Conservation (phyloP, 2,888 invertebrate genomes). For the Ramazzottius varieornatus region DNA sequence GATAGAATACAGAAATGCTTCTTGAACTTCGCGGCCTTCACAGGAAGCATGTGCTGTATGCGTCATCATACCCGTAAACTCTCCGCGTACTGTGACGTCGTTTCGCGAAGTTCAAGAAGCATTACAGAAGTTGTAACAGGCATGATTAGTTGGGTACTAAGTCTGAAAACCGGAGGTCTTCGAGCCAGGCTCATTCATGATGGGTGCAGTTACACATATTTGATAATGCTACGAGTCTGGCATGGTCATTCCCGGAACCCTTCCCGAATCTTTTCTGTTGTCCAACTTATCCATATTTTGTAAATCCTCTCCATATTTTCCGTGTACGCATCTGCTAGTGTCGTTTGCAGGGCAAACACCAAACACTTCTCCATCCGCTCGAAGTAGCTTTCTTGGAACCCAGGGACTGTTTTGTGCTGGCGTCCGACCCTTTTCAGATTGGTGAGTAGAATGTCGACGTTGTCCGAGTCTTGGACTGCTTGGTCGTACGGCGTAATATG, state of each 20-base stretch:
- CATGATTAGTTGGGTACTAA: too few relatives aligned
- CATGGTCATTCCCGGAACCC: background rate
- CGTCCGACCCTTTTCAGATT: background rate
- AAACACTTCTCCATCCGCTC: background rate
- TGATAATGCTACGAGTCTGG: too few relatives aligned
- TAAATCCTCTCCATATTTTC: background rate
- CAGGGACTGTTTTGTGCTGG: background rate
- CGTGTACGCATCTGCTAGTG: background rate
- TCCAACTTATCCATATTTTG: background rate
- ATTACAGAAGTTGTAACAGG: too few relatives aligned
- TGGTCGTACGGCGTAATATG: background rate
- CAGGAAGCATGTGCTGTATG: too few relatives aligned
- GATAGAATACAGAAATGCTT: too few relatives aligned
- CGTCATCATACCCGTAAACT: too few relatives aligned
- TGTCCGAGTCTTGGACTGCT: background rate
- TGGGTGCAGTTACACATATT: too few relatives aligned
- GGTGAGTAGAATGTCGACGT: background rate
- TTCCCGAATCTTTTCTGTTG: background rate
- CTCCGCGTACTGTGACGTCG: too few relatives aligned
- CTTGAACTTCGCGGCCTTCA: too few relatives aligned
- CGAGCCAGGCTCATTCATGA: too few relatives aligned
- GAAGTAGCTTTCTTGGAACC: background rate
- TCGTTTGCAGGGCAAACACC: background rate
- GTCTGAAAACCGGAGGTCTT: too few relatives aligned
- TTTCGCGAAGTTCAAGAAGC: too few relatives aligned